phyloP scores from a whole-genome alignment of 2,113 vertebrate species.

The Stercorarius parasiticus region DNA sequence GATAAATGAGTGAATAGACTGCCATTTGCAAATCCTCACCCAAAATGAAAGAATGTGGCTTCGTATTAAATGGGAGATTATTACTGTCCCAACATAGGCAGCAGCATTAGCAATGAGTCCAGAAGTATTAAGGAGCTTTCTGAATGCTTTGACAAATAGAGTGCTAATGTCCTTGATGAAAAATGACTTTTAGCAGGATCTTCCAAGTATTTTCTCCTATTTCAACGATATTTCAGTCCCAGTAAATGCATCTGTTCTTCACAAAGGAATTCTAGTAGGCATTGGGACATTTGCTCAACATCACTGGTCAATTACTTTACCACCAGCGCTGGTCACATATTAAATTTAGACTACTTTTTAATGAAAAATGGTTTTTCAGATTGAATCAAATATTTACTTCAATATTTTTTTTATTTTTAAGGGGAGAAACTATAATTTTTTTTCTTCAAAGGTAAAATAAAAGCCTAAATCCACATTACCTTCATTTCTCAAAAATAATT shows the following conservation, averaged over 20 bases:
- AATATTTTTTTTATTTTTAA: background rate
- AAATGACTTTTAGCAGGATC: background rate
- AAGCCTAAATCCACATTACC: background rate
- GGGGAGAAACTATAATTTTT: background rate
- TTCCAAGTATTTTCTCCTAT: slow-evolving; percentile 4
- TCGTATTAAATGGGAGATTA: slow-evolving; percentile 26
- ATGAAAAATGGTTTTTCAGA: background rate
- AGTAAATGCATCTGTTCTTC: background rate
- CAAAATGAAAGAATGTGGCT: slow-evolving; percentile 32
- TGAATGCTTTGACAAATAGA: slow-evolving; percentile 49
- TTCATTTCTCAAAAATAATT: background rate
- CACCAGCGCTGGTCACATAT: background rate
- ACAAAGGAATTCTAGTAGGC: background rate
- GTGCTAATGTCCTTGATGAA: slow-evolving; percentile 44
- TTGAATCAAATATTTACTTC: background rate
- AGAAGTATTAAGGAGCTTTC: slow-evolving; percentile 31
- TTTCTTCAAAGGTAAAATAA: background rate
- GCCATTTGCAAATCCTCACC: slow-evolving; percentile 55
- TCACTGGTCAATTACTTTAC: background rate
- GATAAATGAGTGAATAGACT: slow-evolving; percentile 47
- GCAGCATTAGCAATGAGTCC: background rate
- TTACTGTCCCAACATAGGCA: slow-evolving; percentile 8
- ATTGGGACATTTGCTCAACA: background rate
- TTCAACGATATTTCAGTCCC: background rate
- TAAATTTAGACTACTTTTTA: background rate